Percentiles rank a stretch among this genome's conserved stretches.
These are phyloP conservation scores for Pangasius sanitwongsei DNA, from an alignment of 2,797 vertebrate species.

Conservation along the genomic window DNA sequence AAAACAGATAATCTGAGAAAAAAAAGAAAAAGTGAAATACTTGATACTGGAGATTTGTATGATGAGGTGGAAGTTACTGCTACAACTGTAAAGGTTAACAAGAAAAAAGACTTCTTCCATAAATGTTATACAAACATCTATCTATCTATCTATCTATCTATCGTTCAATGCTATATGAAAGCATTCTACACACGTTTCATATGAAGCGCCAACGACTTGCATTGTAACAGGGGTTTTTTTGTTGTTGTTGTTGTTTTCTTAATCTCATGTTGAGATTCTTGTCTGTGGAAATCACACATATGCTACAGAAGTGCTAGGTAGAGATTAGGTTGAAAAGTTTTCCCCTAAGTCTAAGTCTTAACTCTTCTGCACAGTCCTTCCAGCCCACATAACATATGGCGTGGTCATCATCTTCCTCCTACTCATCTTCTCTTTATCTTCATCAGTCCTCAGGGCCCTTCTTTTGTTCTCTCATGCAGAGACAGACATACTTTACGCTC, in stretches of 20 bases:
- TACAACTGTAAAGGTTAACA: neutral
- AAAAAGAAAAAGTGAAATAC: neutral
- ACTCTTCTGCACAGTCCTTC: neutral
- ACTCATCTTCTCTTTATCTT: neutral
- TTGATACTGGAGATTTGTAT: neutral
- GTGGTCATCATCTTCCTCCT: constrained; percentile 7
- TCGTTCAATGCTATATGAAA: neutral
- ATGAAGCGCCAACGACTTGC: neutral
- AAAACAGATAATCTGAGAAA: neutral
- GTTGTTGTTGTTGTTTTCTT: neutral
- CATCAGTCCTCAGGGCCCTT: neutral
- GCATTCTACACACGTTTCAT: neutral
- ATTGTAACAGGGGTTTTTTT: neutral
- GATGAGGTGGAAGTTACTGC: neutral
- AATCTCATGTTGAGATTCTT: neutral
- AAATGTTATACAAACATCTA: neutral
- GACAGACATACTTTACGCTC: neutral
- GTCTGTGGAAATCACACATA: neutral
- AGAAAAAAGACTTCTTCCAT: neutral
- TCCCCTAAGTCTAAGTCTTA: neutral
- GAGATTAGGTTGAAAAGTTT: no score
- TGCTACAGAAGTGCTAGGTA: neutral
- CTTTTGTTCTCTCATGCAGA: neutral
- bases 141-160: neutral
- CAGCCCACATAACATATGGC: constrained; percentile 7